Base-by-base conservation (phyloP, 2,888 invertebrate species). In the Hoplodrina blanda region DNA sequence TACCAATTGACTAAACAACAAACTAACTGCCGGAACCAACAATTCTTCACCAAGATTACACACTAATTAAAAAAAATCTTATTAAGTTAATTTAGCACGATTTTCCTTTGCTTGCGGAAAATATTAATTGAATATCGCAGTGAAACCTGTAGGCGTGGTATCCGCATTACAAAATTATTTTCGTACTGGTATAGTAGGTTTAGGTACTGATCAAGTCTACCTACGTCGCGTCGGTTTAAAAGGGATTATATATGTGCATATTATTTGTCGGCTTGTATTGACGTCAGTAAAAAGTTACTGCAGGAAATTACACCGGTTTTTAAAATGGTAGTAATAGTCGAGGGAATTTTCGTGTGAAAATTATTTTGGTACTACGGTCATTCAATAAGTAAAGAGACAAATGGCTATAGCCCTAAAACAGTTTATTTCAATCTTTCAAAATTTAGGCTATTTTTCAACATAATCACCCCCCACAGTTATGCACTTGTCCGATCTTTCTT, bases 151-250 rank as follows among this genome's bases (percentile, higher is more conserved):
- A 50, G 80, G 66, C 52, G 61, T 46, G 71, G 80, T 67, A 44
- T 78, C 71, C 80, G 80, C 19, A 37, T 76, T 76, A 71, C 79
- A 64, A 62, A 71, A 62, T 49, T 56, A 57, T 71, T 71, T 66
- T 78, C 37, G 52, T 55, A 78, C 77, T n/a, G 17, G 62, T 57
- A 19, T 19, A 50, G 78, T 59, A 5, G 19, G 75, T 79, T 70
- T 49, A n/a, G n/a, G n/a, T n/a, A 44, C 59, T 19, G 55, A 52
- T 37, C 74, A 8, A 62, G 41, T 65, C 15, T 0, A 41, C 25
- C 25, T 25, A 25, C 25, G 25, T 25, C 25, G 25, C 4, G 46
- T 60, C 15, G 17, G 57, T 53, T 46, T 61, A 57, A 63, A 56
- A 25, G 53, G 11, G 55, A 61, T 66, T 69, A 49, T 50, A 46